phyloP scores from a whole-genome alignment of 2,888 invertebrate genomes.

The Clepsis dumicolana region DNA sequence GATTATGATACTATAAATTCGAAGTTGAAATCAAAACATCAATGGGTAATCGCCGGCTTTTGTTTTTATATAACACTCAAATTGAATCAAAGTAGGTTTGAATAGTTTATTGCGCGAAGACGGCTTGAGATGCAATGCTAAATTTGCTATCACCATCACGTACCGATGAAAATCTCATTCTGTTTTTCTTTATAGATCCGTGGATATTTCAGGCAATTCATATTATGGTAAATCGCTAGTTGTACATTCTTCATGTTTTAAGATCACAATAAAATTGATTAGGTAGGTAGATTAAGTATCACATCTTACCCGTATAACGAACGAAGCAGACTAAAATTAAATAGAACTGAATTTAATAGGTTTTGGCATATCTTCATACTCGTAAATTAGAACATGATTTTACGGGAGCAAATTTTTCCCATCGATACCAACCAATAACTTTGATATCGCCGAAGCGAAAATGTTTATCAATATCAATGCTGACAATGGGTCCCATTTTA shows the following conservation, averaged over 20 bases:
- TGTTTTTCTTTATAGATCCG: no score
- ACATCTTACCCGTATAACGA: no score
- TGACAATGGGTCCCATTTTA: neutral
- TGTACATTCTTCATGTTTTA: no score
- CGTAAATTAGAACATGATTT: no score
- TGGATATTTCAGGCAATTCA: no score
- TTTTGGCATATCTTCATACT: no score
- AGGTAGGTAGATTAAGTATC: no score
- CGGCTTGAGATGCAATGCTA: neutral
- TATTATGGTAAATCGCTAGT: no score
- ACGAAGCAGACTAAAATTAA: no score
- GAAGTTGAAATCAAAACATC: neutral
- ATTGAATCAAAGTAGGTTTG: neutral
- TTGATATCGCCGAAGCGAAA: neutral
- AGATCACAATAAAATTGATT: no score
- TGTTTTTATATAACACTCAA: constrained; percentile 1
- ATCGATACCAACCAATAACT: neutral
- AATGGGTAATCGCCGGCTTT: neutral
- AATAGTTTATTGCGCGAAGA: neutral
- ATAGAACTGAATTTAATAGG: no score
- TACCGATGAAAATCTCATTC: neutral
- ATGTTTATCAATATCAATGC: neutral
- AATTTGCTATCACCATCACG: neutral
- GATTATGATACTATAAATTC: constrained; percentile 17
- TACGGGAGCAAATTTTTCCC: neutral